Evolutionary conservation across 2,888 invertebrate species (phyloP).

Genomic region (Nomada ruficornis): DNA sequence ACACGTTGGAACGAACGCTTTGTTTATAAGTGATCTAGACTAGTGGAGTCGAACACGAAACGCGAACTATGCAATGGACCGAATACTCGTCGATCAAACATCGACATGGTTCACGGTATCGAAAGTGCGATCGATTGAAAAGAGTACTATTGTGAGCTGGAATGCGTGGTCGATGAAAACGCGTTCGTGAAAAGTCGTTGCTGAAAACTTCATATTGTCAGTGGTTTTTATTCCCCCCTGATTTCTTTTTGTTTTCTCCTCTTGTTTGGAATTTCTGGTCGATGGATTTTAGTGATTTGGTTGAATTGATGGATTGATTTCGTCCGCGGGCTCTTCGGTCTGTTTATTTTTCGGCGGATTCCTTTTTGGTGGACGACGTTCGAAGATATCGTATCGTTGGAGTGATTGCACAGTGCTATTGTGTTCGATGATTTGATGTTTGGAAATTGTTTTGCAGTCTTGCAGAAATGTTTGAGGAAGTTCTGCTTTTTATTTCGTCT

Average conservation of each 20-base stretch:
- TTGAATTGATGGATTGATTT: not conserved
- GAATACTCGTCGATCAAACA: conserved; percentile 25
- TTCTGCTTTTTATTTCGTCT: too few species aligned
- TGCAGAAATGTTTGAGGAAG: too few species aligned
- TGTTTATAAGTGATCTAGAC: conserved; percentile 10
- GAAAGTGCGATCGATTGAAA: conserved; percentile 27
- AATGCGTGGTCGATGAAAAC: not conserved
- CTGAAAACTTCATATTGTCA: not conserved
- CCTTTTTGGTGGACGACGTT: too few species aligned
- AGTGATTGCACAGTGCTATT: too few species aligned
- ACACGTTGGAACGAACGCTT: conserved; percentile 6
- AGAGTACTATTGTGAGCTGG: conserved; percentile 24
- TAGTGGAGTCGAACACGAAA: conserved; percentile 16
- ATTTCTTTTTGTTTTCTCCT: too few species aligned
- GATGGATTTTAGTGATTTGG: not conserved
- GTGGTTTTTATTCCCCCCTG: not conserved
- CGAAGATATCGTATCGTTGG: too few species aligned
- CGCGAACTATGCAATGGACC: conserved; percentile 24
- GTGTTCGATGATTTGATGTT: too few species aligned
- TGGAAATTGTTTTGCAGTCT: too few species aligned
- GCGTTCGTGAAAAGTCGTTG: not conserved
- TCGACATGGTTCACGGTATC: not conserved
- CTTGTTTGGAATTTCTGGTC: not conserved
- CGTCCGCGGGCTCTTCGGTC: too few species aligned
- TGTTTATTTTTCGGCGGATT: too few species aligned